Conservation (phyloP, 2,888 invertebrate genomes). For the Pterobdella sp. region DNA sequence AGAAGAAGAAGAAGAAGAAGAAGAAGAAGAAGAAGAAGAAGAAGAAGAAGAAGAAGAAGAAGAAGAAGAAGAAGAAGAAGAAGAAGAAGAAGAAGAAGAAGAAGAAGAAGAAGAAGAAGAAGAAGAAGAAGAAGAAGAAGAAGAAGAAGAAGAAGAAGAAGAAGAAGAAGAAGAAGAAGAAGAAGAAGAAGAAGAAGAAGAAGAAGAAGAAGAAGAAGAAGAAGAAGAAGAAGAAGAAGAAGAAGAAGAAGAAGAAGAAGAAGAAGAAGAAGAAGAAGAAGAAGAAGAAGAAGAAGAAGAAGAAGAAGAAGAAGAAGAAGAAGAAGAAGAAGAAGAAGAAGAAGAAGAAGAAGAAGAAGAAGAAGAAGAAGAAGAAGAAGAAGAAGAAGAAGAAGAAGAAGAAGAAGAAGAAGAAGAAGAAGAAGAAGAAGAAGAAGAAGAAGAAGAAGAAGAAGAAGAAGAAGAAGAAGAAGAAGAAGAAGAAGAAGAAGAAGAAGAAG, state of each 20-base stretch:
- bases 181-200: neutral
- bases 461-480: neutral
- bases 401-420: neutral
- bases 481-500: neutral
- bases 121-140: neutral
- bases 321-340: neutral
- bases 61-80: neutral
- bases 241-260: neutral
- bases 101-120: neutral
- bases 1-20: neutral
- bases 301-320: neutral
- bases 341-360: neutral
- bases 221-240: neutral
- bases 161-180: neutral
- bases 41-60: neutral
- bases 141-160: neutral
- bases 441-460: neutral
- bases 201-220: neutral
- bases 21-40: neutral
- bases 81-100: neutral
- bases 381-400: neutral
- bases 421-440: neutral
- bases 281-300: neutral
- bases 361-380: neutral
- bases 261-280: neutral